These are phyloP conservation scores for Lamellibrachia luymesi DNA, from an alignment of 1,140 invertebrate genomes.

Conservation along the genomic window DNA sequence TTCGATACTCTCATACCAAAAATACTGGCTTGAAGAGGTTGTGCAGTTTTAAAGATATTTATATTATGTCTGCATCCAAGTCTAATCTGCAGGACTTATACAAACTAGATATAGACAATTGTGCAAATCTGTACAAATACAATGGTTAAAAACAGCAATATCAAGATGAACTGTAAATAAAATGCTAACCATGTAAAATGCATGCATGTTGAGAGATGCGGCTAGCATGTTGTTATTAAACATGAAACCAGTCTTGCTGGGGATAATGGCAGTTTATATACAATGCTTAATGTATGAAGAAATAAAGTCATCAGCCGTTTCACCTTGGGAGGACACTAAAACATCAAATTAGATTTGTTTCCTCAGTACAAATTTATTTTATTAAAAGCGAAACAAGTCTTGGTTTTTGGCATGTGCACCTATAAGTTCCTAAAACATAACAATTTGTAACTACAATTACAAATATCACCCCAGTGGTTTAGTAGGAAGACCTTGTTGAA, in stretches of 20 bases:
- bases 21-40: neutral
- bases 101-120: neutral
- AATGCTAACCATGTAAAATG: neutral
- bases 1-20: neutral
- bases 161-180: neutral
- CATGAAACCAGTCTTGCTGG: neutral
- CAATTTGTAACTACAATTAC: too few relatives aligned
- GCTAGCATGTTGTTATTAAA: neutral
- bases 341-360: neutral
- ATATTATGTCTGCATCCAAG: neutral
- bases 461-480: too few relatives aligned
- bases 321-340: neutral
- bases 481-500: too few relatives aligned
- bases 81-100: neutral
- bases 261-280: neutral
- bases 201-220: neutral
- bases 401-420: too few relatives aligned
- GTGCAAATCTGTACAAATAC: neutral
- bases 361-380: neutral
- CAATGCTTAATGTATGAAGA: neutral
- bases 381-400: too few relatives aligned
- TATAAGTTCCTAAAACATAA: too few relatives aligned
- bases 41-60: neutral
- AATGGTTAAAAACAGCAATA: neutral
- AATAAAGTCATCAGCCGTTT: too few relatives aligned